These are phyloP conservation scores for Drepana falcataria DNA, from an alignment of 2,888 invertebrate species.

Conservation along the genomic window DNA sequence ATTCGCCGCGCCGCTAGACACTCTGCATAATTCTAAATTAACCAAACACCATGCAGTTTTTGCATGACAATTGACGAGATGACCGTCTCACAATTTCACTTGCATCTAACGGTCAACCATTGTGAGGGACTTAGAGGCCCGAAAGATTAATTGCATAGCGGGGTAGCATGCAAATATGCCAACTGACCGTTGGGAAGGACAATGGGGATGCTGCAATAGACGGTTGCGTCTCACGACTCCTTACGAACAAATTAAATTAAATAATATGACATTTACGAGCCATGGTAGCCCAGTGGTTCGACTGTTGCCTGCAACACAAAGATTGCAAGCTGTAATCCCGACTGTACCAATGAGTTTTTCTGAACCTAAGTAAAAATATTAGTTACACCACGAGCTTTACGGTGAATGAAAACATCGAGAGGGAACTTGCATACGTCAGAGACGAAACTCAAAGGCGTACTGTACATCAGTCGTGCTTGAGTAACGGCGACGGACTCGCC, in stretches of 20 bases:
- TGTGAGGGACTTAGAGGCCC: slow-evolving; percentile 31
- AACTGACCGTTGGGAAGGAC: slow-evolving; percentile 44
- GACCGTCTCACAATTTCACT: slow-evolving; percentile 45
- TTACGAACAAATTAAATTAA: neutral
- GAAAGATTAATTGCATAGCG: slow-evolving; percentile 34
- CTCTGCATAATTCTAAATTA: slow-evolving; percentile 67
- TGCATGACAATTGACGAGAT: slow-evolving; percentile 44
- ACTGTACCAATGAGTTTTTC: no score
- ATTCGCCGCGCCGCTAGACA: slow-evolving; percentile 26
- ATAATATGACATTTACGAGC: no score
- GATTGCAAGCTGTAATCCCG: no score
- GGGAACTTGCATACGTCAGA: no score
- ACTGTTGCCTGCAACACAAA: no score
- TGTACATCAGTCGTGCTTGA: no score
- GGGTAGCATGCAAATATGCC: slow-evolving; percentile 57
- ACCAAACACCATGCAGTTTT: slow-evolving; percentile 40
- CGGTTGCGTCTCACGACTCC: slow-evolving; percentile 1
- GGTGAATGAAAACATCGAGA: no score
- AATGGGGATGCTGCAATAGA: slow-evolving; percentile 22
- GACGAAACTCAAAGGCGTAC: no score
- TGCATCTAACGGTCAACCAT: slow-evolving; percentile 58
- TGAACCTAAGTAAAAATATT: no score
- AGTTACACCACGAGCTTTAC: no score
- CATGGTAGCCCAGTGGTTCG: no score
- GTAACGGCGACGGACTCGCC: no score